A percentile compares a stretch with the other conserved stretches of the same genome.
Evolutionary conservation across 2,888 invertebrate species (phyloP).

Genomic region (Phengaris alcon): DNA sequence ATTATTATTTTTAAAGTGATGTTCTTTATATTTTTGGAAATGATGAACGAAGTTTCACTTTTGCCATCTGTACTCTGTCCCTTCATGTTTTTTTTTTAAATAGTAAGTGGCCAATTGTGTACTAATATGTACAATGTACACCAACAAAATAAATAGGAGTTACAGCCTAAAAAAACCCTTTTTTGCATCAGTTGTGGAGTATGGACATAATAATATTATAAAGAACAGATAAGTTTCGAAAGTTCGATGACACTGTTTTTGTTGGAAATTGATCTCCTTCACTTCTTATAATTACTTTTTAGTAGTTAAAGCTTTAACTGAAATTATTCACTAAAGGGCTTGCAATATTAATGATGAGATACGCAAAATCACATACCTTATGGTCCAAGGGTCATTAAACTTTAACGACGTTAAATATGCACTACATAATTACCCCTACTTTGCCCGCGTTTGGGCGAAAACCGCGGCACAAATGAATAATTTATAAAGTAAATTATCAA

Average conservation of each 20-base stretch:
- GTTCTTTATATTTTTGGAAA: no score
- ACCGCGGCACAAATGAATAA: conserved; percentile 21
- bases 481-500: conserved; percentile 27
- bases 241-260: no score
- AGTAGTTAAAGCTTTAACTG: not conserved
- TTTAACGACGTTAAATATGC: conserved; percentile 21
- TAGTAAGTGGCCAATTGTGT: no score
- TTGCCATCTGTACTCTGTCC: no score
- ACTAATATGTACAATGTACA: no score
- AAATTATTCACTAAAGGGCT: not conserved
- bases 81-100: no score
- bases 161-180: not conserved
- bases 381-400: conserved; percentile 10
- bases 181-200: not conserved
- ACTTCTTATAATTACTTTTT: not conserved
- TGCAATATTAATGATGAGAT: not conserved
- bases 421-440: not conserved
- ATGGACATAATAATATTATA: not conserved
- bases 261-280: no score
- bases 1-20: no score
- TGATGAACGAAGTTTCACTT: no score
- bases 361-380: conserved; percentile 12
- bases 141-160: not conserved
- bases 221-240: no score
- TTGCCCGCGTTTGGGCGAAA: not conserved